Conservation (phyloP, 2,797 vertebrate genomes). For the Microctenopoma lineatum region DNA sequence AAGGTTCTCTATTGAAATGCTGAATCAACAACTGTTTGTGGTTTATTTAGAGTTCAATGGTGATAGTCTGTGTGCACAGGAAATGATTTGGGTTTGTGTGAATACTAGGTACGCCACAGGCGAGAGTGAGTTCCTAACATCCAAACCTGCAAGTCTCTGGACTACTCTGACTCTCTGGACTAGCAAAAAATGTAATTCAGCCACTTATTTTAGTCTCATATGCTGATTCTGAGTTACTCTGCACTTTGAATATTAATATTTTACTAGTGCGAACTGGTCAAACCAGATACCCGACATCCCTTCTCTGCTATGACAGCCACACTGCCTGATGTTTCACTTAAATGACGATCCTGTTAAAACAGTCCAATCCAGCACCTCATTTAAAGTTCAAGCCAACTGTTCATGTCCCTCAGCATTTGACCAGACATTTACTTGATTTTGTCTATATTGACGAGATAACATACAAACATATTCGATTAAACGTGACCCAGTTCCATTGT, state of each 20-base stretch:
- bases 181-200: no score
- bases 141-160: no score
- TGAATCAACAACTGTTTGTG: neutral
- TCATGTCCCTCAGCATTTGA: neutral
- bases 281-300: no score
- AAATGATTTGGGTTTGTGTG: neutral
- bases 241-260: neutral
- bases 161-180: no score
- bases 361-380: neutral
- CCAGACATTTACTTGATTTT: neutral
- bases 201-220: neutral
- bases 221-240: neutral
- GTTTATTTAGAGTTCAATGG: neutral
- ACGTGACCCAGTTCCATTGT: neutral
- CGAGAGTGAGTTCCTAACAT: neutral
- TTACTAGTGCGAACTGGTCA: neutral
- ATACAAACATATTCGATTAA: neutral
- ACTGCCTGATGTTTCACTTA: no score
- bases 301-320: no score
- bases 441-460: neutral
- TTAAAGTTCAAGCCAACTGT: neutral
- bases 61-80: neutral
- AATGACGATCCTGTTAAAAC: neutral
- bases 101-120: no score
- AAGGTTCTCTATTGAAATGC: neutral